These are phyloP conservation scores for Poeciliopsis paucimaculata DNA, from an alignment of 2,797 vertebrate genomes.

Conservation along the genomic window DNA sequence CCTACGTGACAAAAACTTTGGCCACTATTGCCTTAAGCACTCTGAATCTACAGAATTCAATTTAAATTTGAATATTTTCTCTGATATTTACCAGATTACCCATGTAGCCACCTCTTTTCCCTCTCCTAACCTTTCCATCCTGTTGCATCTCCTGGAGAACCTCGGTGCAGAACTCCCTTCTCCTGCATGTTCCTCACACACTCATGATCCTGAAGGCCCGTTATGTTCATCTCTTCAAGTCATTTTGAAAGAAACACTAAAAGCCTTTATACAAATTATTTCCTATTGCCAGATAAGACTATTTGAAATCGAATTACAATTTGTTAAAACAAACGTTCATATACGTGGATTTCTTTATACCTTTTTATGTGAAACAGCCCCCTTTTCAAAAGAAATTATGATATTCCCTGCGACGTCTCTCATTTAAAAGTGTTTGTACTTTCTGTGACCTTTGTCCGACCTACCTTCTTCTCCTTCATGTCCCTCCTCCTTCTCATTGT, in stretches of 20 bases:
- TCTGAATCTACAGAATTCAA: neutral
- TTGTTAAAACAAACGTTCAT: neutral
- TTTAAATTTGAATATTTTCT: neutral
- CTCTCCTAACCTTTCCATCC: neutral
- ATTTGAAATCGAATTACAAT: neutral
- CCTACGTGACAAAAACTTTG: too few species aligned
- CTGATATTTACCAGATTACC: neutral
- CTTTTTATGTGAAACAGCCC: neutral
- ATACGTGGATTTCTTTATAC: neutral
- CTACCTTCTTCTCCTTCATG: slow-evolving; percentile 52
- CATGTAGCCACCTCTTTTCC: neutral
- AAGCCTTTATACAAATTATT: neutral
- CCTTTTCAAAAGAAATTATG: neutral
- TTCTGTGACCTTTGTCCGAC: slow-evolving; percentile 47
- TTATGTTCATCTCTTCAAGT: neutral
- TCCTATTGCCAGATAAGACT: neutral
- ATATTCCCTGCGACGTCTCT: slow-evolving; percentile 6
- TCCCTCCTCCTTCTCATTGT: slow-evolving; percentile 50
- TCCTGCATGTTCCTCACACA: slow-evolving; percentile 5
- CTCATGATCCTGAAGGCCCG: neutral
- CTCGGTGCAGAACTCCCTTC: neutral
- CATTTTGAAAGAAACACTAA: neutral
- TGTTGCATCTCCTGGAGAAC: slow-evolving; percentile 1
- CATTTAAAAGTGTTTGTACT: slow-evolving; percentile 29
- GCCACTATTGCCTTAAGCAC: neutral